phyloP scores from a whole-genome alignment of 2,113 vertebrate species.

The Microtus montanus region DNA sequence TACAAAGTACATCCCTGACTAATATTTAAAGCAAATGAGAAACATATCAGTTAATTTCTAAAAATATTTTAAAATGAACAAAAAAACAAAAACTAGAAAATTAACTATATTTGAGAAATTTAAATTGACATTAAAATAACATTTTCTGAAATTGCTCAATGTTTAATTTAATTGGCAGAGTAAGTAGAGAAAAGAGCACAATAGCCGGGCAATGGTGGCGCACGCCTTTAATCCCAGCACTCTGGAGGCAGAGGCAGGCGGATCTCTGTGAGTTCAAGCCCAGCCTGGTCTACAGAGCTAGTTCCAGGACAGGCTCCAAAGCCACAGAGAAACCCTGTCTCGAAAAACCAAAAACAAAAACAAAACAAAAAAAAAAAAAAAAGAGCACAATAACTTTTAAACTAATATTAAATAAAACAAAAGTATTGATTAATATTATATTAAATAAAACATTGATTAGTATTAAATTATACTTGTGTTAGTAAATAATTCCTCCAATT shows the following conservation, averaged over 20 bases:
- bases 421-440: background rate
- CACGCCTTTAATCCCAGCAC: too few relatives aligned
- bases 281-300: too few relatives aligned
- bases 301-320: too few relatives aligned
- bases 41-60: background rate
- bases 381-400: background rate
- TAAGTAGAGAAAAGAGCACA: background rate
- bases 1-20: background rate
- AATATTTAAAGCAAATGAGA: background rate
- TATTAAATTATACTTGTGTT: background rate
- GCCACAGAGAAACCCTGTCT: too few relatives aligned
- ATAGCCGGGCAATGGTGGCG: too few relatives aligned
- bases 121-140: background rate
- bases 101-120: background rate
- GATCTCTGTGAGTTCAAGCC: too few relatives aligned
- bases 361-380: too few relatives aligned
- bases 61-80: background rate
- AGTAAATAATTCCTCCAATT: background rate
- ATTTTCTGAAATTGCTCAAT: background rate
- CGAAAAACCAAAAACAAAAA: too few relatives aligned
- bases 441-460: background rate
- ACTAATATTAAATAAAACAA: background rate
- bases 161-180: background rate
- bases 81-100: background rate
- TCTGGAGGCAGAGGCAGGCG: too few relatives aligned